These are phyloP conservation scores for Ichneumoninae sp. DNA, from an alignment of 2,888 invertebrate species.

Conservation along the genomic window DNA sequence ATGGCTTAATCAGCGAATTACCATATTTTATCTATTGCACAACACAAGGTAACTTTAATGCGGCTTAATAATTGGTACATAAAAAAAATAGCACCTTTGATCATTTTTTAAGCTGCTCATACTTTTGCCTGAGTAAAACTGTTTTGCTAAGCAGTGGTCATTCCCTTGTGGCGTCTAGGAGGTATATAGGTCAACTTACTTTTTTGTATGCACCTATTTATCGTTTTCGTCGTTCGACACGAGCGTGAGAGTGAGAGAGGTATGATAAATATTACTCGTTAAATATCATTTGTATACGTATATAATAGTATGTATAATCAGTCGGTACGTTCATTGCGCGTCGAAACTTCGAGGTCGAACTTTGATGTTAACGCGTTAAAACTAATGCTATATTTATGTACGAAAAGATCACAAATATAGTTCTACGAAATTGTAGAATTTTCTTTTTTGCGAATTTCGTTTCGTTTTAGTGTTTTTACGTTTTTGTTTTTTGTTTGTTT, in stretches of 20 bases:
- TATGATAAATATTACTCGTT: slow-evolving; percentile 42
- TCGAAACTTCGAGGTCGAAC: slow-evolving; percentile 21
- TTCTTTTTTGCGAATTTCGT: slow-evolving; percentile 14
- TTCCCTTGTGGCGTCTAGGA: not conserved
- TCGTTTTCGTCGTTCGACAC: slow-evolving; percentile 12
- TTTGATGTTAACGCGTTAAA: slow-evolving; percentile 47
- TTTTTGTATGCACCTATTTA: slow-evolving; percentile 25
- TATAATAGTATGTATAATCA: slow-evolving; percentile 58
- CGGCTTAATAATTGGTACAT: not conserved
- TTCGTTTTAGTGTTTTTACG: not conserved
- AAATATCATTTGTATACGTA: slow-evolving; percentile 44
- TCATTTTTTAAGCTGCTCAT: not conserved
- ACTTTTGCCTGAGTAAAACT: not conserved
- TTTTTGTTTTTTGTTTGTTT: slow-evolving; percentile 15
- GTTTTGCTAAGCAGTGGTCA: not conserved
- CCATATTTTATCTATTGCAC: not conserved
- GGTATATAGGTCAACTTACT: slow-evolving; percentile 7
- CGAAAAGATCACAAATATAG: slow-evolving; percentile 38
- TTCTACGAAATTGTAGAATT: slow-evolving; percentile 30
- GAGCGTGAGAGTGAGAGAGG: not conserved
- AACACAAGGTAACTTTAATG: not conserved
- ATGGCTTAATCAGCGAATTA: not conserved
- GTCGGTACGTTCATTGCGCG: slow-evolving; percentile 42
- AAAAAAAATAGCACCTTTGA: not conserved
- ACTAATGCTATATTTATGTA: slow-evolving; percentile 42